Base-by-base conservation (phyloP, 2,888 invertebrate species). In the Meteorus colon region DNA sequence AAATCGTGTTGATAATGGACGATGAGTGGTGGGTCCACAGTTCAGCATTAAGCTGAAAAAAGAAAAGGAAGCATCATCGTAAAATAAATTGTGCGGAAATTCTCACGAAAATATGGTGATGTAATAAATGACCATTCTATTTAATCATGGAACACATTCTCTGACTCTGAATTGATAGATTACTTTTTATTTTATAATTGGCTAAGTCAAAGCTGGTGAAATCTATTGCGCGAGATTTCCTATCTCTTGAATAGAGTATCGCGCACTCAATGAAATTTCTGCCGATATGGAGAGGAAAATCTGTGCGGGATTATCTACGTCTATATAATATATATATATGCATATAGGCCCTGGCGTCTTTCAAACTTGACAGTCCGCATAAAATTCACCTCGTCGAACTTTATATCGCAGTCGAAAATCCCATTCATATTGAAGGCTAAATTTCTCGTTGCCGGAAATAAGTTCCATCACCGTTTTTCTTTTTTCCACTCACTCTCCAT, bases 181-280 rank as follows among this genome's bases (percentile, higher is more conserved):
- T 8, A 55, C 5, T 55, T 16, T 48, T 48, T 16, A n/a, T 48
- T 19, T 8, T 19, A 19, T 55, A 55, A 55, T 55, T 55, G 55
- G 19, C 10, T n/a, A 55, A 24, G 24, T 55, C 5, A 8, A 24
- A 19, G 19, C 55, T 55, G 55, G 19, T 55, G 6, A 55, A 55
- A 55, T 55, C n/a, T 8, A 55, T 55, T 19, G 19, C 19, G 55
- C 10, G n/a, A 31, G 3, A 63, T n/a, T 63, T 63, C 60, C 16
- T 63, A 8, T 16, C 16, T 29, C 27, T 29, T 31, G 14, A 31
- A 34, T 41, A 37, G 65, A 6, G 12, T 63, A 62, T 72, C 29
- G 55, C n/a, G 16, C n/a, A 8, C 45, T 51, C 62, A 72, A 72
- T 72, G 29, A 72, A 63, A 72, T 72, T 63, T 48, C 63, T 14